A percentile compares a stretch with the other conserved stretches of the same genome.
Evolutionary conservation across 2,888 invertebrate species (phyloP).

Genomic region (Platerodrilus igneus): DNA sequence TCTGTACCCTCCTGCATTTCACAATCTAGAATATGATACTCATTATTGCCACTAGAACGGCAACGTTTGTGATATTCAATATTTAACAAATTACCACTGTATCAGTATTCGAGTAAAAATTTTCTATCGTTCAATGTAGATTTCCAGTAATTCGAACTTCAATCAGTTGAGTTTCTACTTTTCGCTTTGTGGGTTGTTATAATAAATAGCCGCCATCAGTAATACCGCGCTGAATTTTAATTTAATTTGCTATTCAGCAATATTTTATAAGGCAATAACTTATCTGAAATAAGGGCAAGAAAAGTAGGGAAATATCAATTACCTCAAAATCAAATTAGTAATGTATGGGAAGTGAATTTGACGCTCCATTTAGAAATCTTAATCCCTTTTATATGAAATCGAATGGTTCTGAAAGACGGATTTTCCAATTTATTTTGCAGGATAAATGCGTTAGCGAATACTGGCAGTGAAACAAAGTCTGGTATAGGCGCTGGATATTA

Average conservation of each 20-base stretch:
- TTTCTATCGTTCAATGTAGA: background rate
- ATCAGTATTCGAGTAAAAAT: no score
- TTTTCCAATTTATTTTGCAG: no score
- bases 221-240: constrained; percentile 10
- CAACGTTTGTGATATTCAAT: background rate
- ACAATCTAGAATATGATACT: background rate
- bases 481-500: no score
- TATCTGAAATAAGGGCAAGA: constrained; percentile 2
- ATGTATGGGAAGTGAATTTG: constrained; percentile 14
- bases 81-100: constrained; percentile 1
- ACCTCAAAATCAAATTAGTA: constrained; percentile 10
- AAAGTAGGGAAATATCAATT: constrained; percentile 10
- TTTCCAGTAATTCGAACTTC: background rate
- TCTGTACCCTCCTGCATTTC: constrained; percentile 17
- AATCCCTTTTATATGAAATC: constrained; percentile 8
- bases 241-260: constrained; percentile 9
- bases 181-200: no score
- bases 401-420: no score
- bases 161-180: no score
- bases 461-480: no score
- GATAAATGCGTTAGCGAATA: no score
- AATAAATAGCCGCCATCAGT: constrained; percentile 8
- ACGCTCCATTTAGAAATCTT: constrained; percentile 12
- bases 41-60: background rate
- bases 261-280: constrained; percentile 13